These are phyloP conservation scores for Upupa epops DNA, from an alignment of 2,113 vertebrate species.

Conservation along the genomic window DNA sequence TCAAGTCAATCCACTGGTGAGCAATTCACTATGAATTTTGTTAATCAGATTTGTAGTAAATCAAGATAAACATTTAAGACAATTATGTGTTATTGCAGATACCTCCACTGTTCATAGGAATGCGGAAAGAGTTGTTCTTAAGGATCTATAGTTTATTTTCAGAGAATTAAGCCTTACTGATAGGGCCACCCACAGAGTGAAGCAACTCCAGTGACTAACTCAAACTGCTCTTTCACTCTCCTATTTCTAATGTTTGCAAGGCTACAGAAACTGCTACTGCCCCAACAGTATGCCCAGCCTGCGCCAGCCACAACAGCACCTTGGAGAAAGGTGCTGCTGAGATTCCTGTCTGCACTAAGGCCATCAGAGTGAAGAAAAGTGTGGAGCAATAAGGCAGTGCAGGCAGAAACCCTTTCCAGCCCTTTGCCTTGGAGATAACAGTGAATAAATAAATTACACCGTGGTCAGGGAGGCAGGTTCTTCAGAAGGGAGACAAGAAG, in stretches of 20 bases:
- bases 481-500: neutral
- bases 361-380: neutral
- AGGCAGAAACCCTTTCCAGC: neutral
- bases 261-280: neutral
- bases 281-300: neutral
- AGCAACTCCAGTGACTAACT: neutral
- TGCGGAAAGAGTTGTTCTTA: neutral
- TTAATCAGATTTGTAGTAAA: neutral
- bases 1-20: neutral
- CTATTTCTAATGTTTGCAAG: fast-evolving
- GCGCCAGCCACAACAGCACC: neutral
- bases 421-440: neutral
- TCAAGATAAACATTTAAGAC: neutral
- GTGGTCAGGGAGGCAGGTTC: neutral
- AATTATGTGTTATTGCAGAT: neutral
- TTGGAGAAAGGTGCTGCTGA: fast-evolving
- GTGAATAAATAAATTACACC: neutral
- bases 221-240: neutral
- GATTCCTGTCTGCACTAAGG: neutral
- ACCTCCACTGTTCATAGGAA: neutral
- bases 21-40: neutral
- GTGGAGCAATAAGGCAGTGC: neutral
- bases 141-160: neutral
- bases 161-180: neutral
- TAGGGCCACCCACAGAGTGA: neutral